Base-by-base conservation (phyloP, 2,797 vertebrate species). In the Brotula barbata region DNA sequence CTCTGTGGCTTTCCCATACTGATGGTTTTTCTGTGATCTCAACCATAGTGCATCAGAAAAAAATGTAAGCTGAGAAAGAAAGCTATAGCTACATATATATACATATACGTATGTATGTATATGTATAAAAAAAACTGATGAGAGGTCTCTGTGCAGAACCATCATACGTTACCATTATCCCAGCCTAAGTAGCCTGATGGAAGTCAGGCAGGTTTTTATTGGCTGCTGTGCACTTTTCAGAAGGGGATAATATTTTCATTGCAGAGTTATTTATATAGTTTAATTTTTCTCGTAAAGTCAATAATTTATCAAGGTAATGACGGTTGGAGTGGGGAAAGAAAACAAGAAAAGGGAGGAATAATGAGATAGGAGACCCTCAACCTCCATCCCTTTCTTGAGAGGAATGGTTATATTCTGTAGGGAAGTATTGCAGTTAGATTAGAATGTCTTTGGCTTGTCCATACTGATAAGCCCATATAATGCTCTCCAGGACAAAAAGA, bases 251-350 rank as follows among this genome's bases (percentile, higher is more conserved):
- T 90, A 84, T 90, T 89, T 90, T 89, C 86, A 85, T 82, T 87
- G 79, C 73, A 66, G 67, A 83, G 82, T 88, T 87, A 88, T 89
- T 89, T 87, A 86, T 88, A 73, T 85, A 87, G 86, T 87, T 86
- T 78, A 85, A 89, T 87, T 87, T 87, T 87, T 89, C 85, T 87
- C 53, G 76, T 85, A 87, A 83, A 88, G 87, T 84, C 88, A 90
- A 91, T 87, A 85, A 89, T 89, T 89, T 87, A 87, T 89, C 89
- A 88, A 80, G 73, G 83, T 89, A 90, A 89, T 89, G 88, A 87
- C 84, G 74, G 85, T 82, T 83, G 77, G 82, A 81, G 58, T 70
- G 45, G 76, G 59, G 71, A 88, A 89, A 81, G 77, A 86, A 87
- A 89, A 89, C 80, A 87, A 73, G 73, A 60, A 75, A 61, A 41